Base-by-base conservation (phyloP, 2,888 invertebrate genomes). In the Plagodis dolabraria region DNA sequence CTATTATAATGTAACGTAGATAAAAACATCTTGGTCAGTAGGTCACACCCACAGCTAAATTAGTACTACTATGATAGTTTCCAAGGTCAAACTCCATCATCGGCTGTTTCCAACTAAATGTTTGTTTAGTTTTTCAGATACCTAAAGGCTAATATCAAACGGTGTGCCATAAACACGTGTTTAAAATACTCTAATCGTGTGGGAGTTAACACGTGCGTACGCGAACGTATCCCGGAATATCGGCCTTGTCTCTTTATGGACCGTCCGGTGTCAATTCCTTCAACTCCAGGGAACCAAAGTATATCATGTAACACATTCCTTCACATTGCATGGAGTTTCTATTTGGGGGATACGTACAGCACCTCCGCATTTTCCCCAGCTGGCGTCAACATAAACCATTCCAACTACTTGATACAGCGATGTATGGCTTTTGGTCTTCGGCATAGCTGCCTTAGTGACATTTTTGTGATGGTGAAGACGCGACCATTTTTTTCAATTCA, bases 201-300 rank as follows among this genome's bases (percentile, higher is more conserved):
- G 54, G 53, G 54, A 46, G 54, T 47, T 46, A 12, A 47, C 57
- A 53, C 52, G 60, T 53, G 47, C 46, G 57, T 22, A 35, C 45
- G 34, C 45, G 40, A 33, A 38, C 43, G 42, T 43, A 42, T 33
- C 42, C 44, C 53, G 47, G 33, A 44, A 44, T 12, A 53, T 52
- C 51, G 66, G 56, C 64, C 68, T 68, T 66, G 64, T 42, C 59
- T 49, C 38, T 55, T 60, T 66, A 63, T 57, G 64, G 60, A 5
- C 49, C 12, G 63, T 64, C 64, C 59, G 56, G 51, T 56, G 49
- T 59, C 55, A 45, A 52, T 54, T 60, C 45, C 22, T 50, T 55
- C 42, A 5, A 11, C 12, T 43, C 43, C 12, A 43, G n/a, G 42
- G 8, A 40, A 40, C 10, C 40, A 1, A 10, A 10, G 1, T 40